Base-by-base conservation (phyloP, 2,797 vertebrate genomes). In the Lindbergichthys nudifrons region DNA sequence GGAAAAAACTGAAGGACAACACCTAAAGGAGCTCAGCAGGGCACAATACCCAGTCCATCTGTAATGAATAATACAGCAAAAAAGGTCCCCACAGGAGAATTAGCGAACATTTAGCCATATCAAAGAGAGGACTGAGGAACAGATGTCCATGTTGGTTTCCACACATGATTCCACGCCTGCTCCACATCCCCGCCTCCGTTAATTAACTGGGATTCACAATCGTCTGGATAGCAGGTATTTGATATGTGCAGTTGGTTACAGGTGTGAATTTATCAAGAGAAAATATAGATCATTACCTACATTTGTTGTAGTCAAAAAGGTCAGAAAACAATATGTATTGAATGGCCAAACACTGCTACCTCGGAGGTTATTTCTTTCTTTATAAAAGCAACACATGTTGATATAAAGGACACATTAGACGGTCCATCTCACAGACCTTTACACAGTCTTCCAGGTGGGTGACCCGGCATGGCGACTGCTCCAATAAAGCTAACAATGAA, bases 51-150 rank as follows among this genome's bases (percentile, higher is more conserved):
- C 48, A 9, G 66, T 70, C 82, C 79, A 77, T 80, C 77, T 80
- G 79, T 71, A 47, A 74, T 80, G 73, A 83, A 81, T 83, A 72
- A 83, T 65, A 80, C 56, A 75, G 30, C 32, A 36, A 72, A 65
- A 69, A 79, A 63, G 41, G 67, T 80, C 72, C 79, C 82, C 14
- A 8, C 72, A 56, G 21, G 41, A 72, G 65, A 80, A 87, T 68
- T 78, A 79, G 56, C 10, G 21, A 82, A 80, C 75, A 70, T 84
- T 86, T 81, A 84, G 74, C 73, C 73, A 70, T 79, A 91, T 90
- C 85, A 90, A 86, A 90, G 87, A 71, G 21, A 53, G 74, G 77
- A 62, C 75, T 51, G 79, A 75, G 62, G 67, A 90, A 85, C 88
- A 91, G 88, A 90, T 89, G 87, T 79, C 77, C 73, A 18, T 41